These are phyloP conservation scores for Hapalemur alaotrensis DNA, from an alignment of 2,797 vertebrate genomes.

Conservation along the genomic window DNA sequence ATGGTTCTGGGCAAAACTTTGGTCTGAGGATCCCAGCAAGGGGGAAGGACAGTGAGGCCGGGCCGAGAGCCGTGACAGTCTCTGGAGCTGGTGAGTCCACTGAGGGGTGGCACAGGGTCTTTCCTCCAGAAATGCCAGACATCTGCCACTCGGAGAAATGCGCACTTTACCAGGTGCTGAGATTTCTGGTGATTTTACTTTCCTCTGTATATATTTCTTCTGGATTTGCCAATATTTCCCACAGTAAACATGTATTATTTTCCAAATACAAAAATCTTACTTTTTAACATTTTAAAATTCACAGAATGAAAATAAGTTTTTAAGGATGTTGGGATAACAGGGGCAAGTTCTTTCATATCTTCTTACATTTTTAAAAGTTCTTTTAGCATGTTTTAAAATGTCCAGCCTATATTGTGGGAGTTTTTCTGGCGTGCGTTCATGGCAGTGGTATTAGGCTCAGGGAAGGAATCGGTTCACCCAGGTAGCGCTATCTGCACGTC, in stretches of 20 bases:
- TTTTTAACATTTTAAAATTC: background rate
- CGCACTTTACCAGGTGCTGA: accelerated
- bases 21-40: accelerated
- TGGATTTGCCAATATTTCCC: background rate
- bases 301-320: background rate
- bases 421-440: accelerated
- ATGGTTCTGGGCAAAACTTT: accelerated
- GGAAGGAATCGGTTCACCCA: accelerated
- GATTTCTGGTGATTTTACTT: background rate
- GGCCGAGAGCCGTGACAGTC: no score
- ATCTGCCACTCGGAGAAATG: background rate
- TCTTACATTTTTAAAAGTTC: background rate
- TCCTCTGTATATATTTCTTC: background rate
- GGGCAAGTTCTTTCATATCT: background rate
- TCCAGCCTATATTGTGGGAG: accelerated
- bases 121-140: background rate
- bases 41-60: background rate
- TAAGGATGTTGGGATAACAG: background rate
- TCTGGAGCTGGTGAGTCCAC: accelerated
- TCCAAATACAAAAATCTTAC: background rate
- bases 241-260: background rate
- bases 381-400: accelerated
- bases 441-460: accelerated
- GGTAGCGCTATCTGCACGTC: accelerated
- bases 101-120: accelerated